Base-by-base conservation (phyloP, 2,888 invertebrate species). In the Orchesellides sinensis region DNA sequence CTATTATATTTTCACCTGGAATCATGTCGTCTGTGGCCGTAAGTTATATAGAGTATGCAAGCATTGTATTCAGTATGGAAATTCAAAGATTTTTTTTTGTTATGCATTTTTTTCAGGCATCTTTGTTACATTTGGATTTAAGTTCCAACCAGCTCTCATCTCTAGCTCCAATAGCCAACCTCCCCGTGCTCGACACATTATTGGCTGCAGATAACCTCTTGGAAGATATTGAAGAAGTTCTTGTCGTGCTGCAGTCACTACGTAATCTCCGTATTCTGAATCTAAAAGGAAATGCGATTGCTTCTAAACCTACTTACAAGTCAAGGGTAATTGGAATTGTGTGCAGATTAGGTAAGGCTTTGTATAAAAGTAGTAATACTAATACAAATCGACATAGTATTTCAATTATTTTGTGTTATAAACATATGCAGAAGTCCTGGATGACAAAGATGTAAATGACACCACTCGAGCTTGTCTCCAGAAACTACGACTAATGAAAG, bases 1-100 rank as follows among this genome's bases (percentile, higher is more conserved):
- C 91, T 1, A 89, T 95, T 23, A 93, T 93, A 88, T 94, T 95
- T 88, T 94, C 95, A 89, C 93, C 94, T 6, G 91, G 93, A 88
- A 92, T 92, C 54, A 90, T 93, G 79, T 86, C 91, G 21, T 90
- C 91, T 61, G 90, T 95, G 88, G 92, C 93, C 35, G 94, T 94
- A 90, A 90, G 90, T 88, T 3, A 68, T 35, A 21, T 23, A 14
- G 5, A 40, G 45, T n/a, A 40, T 19, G 4, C 32, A 19, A 2
- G 32, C 17, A 35, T 40, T 19, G 1, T 17, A 49, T 17, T 47
- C n/a, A n/a, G 8, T 3, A 32, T 61, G n/a, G 5, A 32, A 21
- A 69, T 35, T n/a, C 32, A 14, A 10, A 14, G 27, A 68, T 17
- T 14, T 25, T 12, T 52, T 23, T 72, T 63, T 21, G 29, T 29